Percentiles rank a stretch among this genome's conserved stretches.
Evolutionary conservation across 2,888 invertebrate genomes (phyloP).

Genomic region (Tipula unca): DNA sequence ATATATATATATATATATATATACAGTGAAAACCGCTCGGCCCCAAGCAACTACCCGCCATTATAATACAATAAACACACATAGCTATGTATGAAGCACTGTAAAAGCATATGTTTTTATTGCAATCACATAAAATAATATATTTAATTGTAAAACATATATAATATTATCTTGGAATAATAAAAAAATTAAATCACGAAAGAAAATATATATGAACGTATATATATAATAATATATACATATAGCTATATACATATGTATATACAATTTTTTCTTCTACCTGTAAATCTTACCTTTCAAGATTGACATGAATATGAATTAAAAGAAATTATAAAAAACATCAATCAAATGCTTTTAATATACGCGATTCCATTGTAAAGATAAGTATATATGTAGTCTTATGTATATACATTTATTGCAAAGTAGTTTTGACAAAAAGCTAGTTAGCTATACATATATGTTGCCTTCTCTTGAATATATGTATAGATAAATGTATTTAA

Average conservation of each 20-base stretch:
- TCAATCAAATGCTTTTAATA: not conserved
- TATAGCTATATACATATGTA: not conserved
- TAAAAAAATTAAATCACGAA: slow-evolving; percentile 1
- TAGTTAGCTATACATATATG: not conserved
- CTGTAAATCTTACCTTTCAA: not conserved
- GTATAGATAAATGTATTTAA: not conserved
- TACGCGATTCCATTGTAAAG: not conserved
- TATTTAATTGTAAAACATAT: not conserved
- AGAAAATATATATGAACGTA: not conserved
- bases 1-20: not conserved
- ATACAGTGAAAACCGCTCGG: not conserved
- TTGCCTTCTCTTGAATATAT: too few relatives aligned
- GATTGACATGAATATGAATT: not conserved
- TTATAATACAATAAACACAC: not conserved
- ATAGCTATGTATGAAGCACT: not conserved
- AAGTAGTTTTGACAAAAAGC: not conserved
- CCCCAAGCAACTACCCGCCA: not conserved
- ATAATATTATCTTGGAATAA: not conserved
- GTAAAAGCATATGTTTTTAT: not conserved
- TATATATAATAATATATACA: too few relatives aligned
- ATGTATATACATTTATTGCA: not conserved
- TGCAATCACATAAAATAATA: not conserved
- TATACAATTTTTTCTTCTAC: not conserved
- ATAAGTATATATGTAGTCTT: not conserved
- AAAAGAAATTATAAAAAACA: slow-evolving; percentile 8